phyloP scores from a whole-genome alignment of 2,113 vertebrate species.

The Ameiurus melas region DNA sequence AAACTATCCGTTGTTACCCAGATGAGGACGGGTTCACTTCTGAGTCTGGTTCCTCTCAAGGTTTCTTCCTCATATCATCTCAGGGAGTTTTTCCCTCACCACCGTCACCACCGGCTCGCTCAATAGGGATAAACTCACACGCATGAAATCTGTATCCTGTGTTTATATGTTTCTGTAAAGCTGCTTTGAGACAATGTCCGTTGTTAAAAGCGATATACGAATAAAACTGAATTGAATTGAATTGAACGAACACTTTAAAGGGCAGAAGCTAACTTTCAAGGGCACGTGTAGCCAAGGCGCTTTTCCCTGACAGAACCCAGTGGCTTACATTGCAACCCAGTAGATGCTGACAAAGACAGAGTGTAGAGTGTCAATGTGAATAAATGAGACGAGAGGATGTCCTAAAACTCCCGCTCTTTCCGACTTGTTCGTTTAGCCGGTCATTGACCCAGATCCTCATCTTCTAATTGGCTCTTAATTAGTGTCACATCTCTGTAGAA shows the following conservation, averaged over 20 bases:
- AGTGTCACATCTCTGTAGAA: constrained; percentile 59
- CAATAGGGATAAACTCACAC: too few species aligned
- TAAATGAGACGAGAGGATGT: constrained; percentile 63
- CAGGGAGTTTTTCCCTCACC: too few species aligned
- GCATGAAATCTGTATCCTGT: too few species aligned
- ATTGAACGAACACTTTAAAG: not conserved
- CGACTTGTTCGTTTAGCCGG: constrained; percentile 61
- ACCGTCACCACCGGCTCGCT: too few species aligned
- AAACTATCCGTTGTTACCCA: too few species aligned
- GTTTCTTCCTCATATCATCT: too few species aligned
- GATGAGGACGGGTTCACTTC: too few species aligned
- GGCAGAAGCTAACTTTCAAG: constrained; percentile 22
- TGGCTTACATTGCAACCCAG: not conserved
- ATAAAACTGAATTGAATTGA: too few species aligned
- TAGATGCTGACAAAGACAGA: not conserved
- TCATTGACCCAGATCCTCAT: constrained; percentile 57
- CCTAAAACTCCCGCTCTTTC: constrained; percentile 45
- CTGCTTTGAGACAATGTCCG: too few species aligned
- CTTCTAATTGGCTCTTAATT: constrained; percentile 75
- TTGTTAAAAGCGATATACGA: too few species aligned
- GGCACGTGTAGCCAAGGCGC: constrained; percentile 14
- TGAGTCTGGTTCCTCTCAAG: too few species aligned
- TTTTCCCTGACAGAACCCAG: not conserved
- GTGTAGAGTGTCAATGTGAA: constrained; percentile 52
- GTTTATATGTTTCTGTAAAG: too few species aligned